Evolutionary conservation across 1,140 invertebrate genomes (phyloP), one percentile per base, ranked within the genome.

Genomic region (Pogonomyrmex barbatus): DNA sequence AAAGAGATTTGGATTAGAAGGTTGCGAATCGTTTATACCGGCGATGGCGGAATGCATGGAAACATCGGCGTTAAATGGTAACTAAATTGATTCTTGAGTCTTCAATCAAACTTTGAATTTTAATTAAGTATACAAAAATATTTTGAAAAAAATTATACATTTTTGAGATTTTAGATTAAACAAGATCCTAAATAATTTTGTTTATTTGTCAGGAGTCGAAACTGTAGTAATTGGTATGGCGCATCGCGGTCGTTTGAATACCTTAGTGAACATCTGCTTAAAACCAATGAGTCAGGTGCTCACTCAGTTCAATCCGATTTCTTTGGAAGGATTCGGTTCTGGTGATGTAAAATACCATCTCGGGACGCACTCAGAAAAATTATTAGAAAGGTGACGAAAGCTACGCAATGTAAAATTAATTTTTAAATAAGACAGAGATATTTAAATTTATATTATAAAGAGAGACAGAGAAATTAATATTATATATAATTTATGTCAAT

Each of bases 331-430:
- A 82, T 88, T 97, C 95, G 98, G 97, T 63, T 98, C 98, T 5
- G 98, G 98, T n/a, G 98, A 99, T 94, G 98, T 99, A 0, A 99
- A 99, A 92, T 99, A 99, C 94, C 98, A 99, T 95, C 95, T 99
- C 90, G 98, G 98, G 8, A 97, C 98, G 52, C 97, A 96, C 92
- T 97, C 97, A 86, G 97, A 98, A 92, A 96, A 97, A 52, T 86
- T 90, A 8, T 77, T 94, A 9, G 91, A 93, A 45, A 92, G 93
- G 91, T 93, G 14, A 76, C 65, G 5, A 14, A 24, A 36, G n/a
- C 14, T 10, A 12, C 36, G 12, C 6, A 39, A 30, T 39, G 3
- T 24, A 70, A 81, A 81, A 12, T 81, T 17, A 0, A 17, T 17
- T 76, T 58, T 58, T 60, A 24, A 30, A 76, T 58, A 24, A 5